Evolutionary conservation across 2,113 vertebrate species (phyloP).

Genomic region (Myiopsitta monachus): DNA sequence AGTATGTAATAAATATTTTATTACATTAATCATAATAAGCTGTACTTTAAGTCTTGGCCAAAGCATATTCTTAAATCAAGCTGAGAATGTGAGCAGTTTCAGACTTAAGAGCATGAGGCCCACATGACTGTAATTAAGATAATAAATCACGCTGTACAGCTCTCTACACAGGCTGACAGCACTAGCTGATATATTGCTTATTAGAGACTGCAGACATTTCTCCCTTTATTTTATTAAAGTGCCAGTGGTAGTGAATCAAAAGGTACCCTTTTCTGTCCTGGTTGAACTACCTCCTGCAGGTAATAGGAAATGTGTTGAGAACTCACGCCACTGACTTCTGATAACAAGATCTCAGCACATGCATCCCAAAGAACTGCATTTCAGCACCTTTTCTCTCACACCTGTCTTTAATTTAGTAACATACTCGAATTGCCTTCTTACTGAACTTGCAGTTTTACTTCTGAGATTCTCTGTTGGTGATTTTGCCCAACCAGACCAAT

Average conservation of each 20-base stretch:
- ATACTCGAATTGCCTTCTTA: neutral
- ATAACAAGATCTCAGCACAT: neutral
- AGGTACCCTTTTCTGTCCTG: conserved; percentile 20
- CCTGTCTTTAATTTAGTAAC: neutral
- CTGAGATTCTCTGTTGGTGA: neutral
- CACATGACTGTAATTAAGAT: conserved; percentile 76
- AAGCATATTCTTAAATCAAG: conserved; percentile 78
- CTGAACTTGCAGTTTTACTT: neutral
- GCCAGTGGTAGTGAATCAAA: conserved; percentile 67
- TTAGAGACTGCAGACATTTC: conserved; percentile 63
- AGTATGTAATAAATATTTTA: conserved; percentile 73
- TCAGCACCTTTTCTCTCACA: neutral
- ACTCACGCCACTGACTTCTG: neutral
- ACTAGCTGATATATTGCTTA: conserved; percentile 70
- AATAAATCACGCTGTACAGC: conserved; percentile 76
- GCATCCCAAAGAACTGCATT: neutral
- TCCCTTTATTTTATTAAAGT: conserved; percentile 59
- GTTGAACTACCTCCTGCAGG: conserved; percentile 32
- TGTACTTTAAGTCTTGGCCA: conserved; percentile 62
- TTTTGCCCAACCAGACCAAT: neutral
- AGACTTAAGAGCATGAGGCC: conserved; percentile 68
- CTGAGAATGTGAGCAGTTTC: conserved; percentile 68
- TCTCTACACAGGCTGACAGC: conserved; percentile 62
- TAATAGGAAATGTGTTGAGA: conserved; percentile 28
- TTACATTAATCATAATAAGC: conserved; percentile 75